Percentiles rank a stretch among this genome's conserved stretches.
Conservation (phyloP, 2,797 vertebrate genomes). For the Delichon dasypus region DNA sequence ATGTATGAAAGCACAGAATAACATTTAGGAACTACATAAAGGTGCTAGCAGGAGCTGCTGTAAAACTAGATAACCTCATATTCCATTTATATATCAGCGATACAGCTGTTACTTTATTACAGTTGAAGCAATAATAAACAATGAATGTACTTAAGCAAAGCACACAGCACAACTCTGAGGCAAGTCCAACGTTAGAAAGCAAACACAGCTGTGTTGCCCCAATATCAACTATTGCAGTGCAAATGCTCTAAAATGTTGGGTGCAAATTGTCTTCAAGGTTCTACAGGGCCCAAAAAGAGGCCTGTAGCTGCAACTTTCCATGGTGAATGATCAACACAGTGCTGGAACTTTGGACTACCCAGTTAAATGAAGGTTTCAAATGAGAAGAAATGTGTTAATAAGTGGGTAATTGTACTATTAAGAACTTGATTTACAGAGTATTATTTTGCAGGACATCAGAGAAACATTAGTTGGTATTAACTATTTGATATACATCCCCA, state of each 20-base stretch:
- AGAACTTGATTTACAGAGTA: neutral
- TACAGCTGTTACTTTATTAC: conserved; percentile 1
- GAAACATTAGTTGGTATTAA: neutral
- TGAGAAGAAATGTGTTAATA: neutral
- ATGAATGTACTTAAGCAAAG: neutral
- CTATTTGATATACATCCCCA: neutral
- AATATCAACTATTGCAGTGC: neutral
- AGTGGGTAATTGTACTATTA: neutral
- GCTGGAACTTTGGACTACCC: neutral
- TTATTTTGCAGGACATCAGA: neutral
- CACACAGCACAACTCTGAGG: neutral
- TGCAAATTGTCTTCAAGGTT: neutral
- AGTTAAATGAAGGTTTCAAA: neutral
- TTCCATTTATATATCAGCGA: neutral
- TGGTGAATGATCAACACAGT: neutral
- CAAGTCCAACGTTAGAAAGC: neutral
- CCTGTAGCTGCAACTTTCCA: neutral
- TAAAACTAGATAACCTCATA: neutral
- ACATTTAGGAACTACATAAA: neutral
- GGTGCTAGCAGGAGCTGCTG: neutral
- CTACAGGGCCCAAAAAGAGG: neutral
- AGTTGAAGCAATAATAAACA: neutral
- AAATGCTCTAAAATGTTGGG: neutral
- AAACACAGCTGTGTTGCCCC: neutral
- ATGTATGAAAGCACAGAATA: neutral